Conservation (phyloP, 1,140 invertebrate species). For the Chymomyza costata region DNA sequence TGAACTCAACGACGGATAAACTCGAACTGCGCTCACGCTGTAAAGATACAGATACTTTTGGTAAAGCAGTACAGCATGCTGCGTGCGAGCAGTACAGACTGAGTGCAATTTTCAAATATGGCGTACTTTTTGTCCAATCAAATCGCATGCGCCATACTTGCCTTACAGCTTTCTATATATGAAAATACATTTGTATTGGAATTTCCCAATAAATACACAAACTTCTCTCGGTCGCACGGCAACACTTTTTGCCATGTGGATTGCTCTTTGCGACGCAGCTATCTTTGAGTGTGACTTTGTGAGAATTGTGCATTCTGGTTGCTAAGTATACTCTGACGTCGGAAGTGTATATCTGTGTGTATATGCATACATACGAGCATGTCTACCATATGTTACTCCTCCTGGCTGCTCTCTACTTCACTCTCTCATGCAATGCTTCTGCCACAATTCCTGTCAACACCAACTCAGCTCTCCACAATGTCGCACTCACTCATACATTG, state of each 20-base stretch:
- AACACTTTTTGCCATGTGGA: neutral
- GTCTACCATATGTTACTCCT: neutral
- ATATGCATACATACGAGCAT: too few species aligned
- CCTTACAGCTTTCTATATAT: constrained; percentile 36
- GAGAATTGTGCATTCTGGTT: constrained; percentile 37
- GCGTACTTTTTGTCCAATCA: constrained; percentile 74
- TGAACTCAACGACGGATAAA: neutral
- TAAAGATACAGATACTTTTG: too few species aligned
- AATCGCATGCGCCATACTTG: constrained; percentile 67
- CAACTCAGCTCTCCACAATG: constrained; percentile 38
- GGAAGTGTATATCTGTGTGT: constrained; percentile 4
- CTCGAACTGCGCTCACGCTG: constrained; percentile 15
- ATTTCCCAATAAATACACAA: constrained; percentile 1
- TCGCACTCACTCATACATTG: constrained; percentile 35
- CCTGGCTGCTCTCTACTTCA: constrained; percentile 1
- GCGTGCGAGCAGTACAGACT: constrained; percentile 36
- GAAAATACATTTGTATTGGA: constrained; percentile 18
- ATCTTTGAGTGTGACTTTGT: constrained; percentile 22
- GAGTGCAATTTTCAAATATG: constrained; percentile 73
- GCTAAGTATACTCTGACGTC: neutral
- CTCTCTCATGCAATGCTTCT: constrained; percentile 2
- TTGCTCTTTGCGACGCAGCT: constrained; percentile 48
- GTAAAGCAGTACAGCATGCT: constrained; percentile 28
- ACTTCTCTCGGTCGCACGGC: constrained; percentile 8
- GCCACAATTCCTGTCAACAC: constrained; percentile 44